These are phyloP conservation scores for Geotrupes spiniger DNA, from an alignment of 2,888 invertebrate species.

Conservation along the genomic window DNA sequence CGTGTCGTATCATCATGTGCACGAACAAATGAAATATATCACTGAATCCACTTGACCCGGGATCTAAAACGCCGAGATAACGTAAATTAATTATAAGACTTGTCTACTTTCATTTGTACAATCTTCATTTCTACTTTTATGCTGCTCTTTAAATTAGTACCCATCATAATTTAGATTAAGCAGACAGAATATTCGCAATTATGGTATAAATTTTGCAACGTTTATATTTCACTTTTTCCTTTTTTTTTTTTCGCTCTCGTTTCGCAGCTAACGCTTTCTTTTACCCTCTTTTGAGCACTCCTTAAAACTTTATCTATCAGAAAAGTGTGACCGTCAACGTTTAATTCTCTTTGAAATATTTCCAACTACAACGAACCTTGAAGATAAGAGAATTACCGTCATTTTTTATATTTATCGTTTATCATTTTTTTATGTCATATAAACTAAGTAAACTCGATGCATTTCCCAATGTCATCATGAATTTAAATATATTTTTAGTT, in stretches of 20 bases:
- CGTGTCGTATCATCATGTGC: slow-evolving; percentile 9
- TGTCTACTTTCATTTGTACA: slow-evolving; percentile 15
- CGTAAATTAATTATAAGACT: slow-evolving; percentile 28
- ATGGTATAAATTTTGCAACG: slow-evolving; percentile 3
- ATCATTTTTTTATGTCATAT: too few species aligned
- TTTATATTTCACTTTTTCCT: neutral
- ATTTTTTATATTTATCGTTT: too few species aligned
- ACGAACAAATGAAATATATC: slow-evolving; percentile 31
- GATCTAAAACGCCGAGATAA: slow-evolving; percentile 26
- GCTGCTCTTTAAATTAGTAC: slow-evolving; percentile 7
- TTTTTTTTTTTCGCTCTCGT: too few species aligned
- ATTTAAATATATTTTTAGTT: too few species aligned
- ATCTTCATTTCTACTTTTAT: slow-evolving; percentile 14
- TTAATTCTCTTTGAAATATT: slow-evolving; percentile 9
- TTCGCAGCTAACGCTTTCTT: neutral
- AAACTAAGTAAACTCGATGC: too few species aligned
- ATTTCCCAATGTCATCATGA: too few species aligned
- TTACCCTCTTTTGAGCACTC: neutral
- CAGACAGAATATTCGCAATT: slow-evolving; percentile 11
- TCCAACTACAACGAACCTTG: slow-evolving; percentile 2
- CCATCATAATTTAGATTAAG: slow-evolving; percentile 19
- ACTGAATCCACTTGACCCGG: slow-evolving; percentile 24
- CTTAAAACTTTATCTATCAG: slow-evolving; percentile 9
- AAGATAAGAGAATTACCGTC: slow-evolving; percentile 1
- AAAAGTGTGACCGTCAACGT: slow-evolving; percentile 1